Base-by-base conservation (phyloP, 2,797 vertebrate genomes). In the Taeniopygia guttata region DNA sequence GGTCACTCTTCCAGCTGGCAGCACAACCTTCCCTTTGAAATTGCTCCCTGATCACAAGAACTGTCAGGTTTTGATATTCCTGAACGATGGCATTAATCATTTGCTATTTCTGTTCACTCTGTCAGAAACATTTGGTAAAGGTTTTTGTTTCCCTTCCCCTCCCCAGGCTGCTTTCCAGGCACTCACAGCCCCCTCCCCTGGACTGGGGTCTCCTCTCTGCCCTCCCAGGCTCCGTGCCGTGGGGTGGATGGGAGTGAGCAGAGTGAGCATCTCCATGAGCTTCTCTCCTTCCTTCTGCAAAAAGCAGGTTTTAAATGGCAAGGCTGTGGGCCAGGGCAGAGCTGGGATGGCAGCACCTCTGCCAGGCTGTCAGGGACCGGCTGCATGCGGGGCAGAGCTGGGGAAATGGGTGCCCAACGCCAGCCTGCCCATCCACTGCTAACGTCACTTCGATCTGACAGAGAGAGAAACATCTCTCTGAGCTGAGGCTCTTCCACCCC, bases 271-370 rank as follows among this genome's bases (percentile, higher is more conserved):
- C 58, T 42, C 9, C 66, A 32, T 4, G 0, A 3, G 29, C 29
- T 21, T 27, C 49, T 55, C 45, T 43, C 27, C 36, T 27, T 32
- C n/a, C 1, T 36, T n/a, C 51, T 49, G 78, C 36, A 17, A 18
- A 59, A 36, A 32, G 0, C 4, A 0, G 42, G 16, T 51, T 70
- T 45, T 8, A 10, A 29, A 21, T 1, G 51, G 59, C 11, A 5
- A 34, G 45, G 72, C 68, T 19, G 75, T 73, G 84, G 62, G 60
- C 10, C 25, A 3, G 26, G 13, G 87, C 11, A 5, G 82, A 54
- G 42, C 25, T 3, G 3, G 74, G 77, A 0, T 12, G 25, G 64
- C 79, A 62, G 59, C 58, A 9, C 3, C 59, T 77, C 43, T 62
- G 17, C 1, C 18, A 29, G 52, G 42, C 48, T 2, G 2, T 8